phyloP scores from a whole-genome alignment of 2,797 vertebrate genomes.

The Sebastes iracundus region DNA sequence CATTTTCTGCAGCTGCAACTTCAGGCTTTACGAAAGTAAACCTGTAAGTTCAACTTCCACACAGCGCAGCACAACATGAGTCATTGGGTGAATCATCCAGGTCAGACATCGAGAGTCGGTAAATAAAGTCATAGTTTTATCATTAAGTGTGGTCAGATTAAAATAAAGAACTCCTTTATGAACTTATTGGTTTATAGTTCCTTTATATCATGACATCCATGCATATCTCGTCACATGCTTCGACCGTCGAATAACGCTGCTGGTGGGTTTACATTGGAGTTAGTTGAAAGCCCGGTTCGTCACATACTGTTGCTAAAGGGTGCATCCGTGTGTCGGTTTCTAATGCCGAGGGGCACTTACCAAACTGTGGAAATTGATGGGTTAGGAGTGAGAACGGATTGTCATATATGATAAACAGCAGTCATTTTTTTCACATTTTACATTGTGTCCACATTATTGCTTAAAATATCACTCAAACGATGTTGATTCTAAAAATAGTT shows the following conservation, averaged over 20 bases:
- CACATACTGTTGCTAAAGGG: too few relatives aligned
- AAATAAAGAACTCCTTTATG: background rate
- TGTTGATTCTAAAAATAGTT: background rate
- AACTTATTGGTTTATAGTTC: background rate
- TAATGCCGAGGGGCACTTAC: too few relatives aligned
- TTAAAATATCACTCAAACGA: too few relatives aligned
- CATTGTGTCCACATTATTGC: too few relatives aligned
- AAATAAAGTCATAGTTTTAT: background rate
- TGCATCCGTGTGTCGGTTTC: too few relatives aligned
- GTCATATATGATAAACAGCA: too few relatives aligned
- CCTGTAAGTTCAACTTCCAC: background rate
- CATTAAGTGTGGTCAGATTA: background rate
- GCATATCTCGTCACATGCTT: background rate
- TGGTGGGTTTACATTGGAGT: too few relatives aligned
- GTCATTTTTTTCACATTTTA: too few relatives aligned
- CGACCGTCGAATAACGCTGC: too few relatives aligned
- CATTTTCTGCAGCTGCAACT: background rate
- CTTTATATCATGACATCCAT: background rate
- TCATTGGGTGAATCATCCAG: background rate
- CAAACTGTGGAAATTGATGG: too few relatives aligned
- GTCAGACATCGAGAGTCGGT: background rate
- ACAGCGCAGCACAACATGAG: background rate
- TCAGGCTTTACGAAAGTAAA: background rate
- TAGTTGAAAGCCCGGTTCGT: too few relatives aligned
- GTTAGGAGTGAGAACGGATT: too few relatives aligned